Evolutionary conservation across 1,140 invertebrate species (phyloP), one percentile per base, ranked within the genome.

Genomic region (Myzus persicae): DNA sequence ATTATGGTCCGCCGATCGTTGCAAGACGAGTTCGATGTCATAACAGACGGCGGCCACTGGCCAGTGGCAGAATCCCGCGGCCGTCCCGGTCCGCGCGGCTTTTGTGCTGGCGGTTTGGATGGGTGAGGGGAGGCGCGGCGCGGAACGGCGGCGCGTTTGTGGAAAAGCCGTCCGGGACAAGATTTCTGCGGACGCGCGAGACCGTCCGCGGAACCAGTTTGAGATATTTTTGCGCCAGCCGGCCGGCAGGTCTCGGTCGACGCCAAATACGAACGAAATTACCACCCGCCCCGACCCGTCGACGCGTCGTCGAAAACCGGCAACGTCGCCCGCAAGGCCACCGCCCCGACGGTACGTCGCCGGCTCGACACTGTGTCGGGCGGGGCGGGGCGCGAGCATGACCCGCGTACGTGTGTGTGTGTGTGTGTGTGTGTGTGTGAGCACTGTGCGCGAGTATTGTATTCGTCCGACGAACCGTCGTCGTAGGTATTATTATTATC

Each of bases 291-390:
- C 46, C 38, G 46, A 42, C 48, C 36, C 40, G 40, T 5, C 85
- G 38, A n/a, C 46, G 24, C 3, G 81, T 31, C 7, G 76, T 38
- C 54, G 31, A 93, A 81, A 93, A 76, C 87, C 93, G 93, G 93
- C 93, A 93, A 93, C 93, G 93, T 93, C 85, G 93, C 93, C 59
- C 84, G 93, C 42, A 54, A 91, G 90, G 90, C 90, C 90, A 38
- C 67, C 90, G 51, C 44, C 90, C 59, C 54, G 54, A 31, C 54
- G 3, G 4, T 2, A 31, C 54, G 38, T 18, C 40, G 54, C 26
- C 38, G 40, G 11, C 36, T 0, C 85, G n/a, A 42, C 82, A 9
- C 22, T 9, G 0, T 14, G 24, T 0, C 36, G 88, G 48, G n/a
- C 46, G n/a, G 88, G 46, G 22, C 22, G 46, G 88, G 26, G n/a